Evolutionary conservation across 2,888 invertebrate genomes (phyloP).

Genomic region (Podotricha telesiphe): DNA sequence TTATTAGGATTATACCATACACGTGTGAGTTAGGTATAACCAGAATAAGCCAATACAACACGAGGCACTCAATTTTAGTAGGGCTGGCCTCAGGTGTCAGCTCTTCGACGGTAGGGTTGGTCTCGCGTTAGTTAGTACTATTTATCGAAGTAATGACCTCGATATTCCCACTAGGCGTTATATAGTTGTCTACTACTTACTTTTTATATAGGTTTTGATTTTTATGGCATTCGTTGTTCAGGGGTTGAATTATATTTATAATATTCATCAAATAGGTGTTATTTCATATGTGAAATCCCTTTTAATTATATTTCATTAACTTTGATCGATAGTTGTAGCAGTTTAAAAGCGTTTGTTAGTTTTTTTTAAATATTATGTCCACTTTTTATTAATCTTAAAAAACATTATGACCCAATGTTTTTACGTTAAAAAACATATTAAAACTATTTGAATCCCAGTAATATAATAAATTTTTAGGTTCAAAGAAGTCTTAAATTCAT

Average conservation of each 20-base stretch:
- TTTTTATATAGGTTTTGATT: background rate
- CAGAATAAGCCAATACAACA: conserved; percentile 40
- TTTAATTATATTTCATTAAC: too few species aligned
- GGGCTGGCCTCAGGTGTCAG: conserved; percentile 45
- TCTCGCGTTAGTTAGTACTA: conserved; percentile 39
- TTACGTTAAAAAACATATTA: too few species aligned
- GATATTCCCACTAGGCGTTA: conserved; percentile 14
- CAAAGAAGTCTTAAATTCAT: too few species aligned
- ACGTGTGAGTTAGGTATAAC: conserved; percentile 24
- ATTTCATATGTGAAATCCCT: too few species aligned
- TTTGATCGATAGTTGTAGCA: too few species aligned
- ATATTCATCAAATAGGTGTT: too few species aligned
- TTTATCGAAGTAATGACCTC: conserved; percentile 34
- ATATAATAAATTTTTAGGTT: too few species aligned
- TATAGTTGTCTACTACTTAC: background rate
- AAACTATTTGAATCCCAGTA: too few species aligned
- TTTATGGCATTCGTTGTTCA: background rate
- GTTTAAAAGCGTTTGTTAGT: too few species aligned
- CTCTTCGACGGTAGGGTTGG: conserved; percentile 42
- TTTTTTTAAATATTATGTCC: too few species aligned
- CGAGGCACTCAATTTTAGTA: conserved; percentile 43
- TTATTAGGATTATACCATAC: conserved; percentile 15
- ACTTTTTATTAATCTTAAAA: too few species aligned
- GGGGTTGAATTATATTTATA: background rate
- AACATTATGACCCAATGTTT: too few species aligned